Percentiles rank a stretch among this genome's conserved stretches.
phyloP scores from a whole-genome alignment of 2,888 invertebrate species.

The Pelosia muscerda region DNA sequence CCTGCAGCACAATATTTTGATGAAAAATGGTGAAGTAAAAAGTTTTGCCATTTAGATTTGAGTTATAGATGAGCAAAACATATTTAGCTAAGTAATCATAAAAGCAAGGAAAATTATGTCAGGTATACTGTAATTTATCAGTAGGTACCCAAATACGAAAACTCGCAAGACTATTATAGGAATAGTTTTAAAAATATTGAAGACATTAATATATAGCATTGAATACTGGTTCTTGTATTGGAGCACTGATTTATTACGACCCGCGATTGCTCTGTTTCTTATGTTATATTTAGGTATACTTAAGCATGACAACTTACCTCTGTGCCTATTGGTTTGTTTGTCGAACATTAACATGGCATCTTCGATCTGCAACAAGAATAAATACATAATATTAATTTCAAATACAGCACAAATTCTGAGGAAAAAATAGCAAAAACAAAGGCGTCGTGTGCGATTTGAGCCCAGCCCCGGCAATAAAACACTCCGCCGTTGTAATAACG shows the following conservation, averaged over 20 bases:
- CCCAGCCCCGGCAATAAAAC: slow-evolving; percentile 85
- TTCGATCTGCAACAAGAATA: slow-evolving; percentile 95
- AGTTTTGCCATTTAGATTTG: slow-evolving; percentile 19
- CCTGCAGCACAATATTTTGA: slow-evolving; percentile 34
- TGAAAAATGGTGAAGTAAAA: slow-evolving; percentile 20
- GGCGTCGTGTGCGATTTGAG: slow-evolving; percentile 81
- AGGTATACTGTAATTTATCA: slow-evolving; percentile 12
- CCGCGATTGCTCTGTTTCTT: slow-evolving; percentile 28
- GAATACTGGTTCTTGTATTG: slow-evolving; percentile 40
- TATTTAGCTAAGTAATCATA: slow-evolving; percentile 18
- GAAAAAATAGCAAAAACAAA: slow-evolving; percentile 79
- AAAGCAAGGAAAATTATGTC: slow-evolving; percentile 16
- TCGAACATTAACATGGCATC: slow-evolving; percentile 99
- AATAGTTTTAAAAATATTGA: slow-evolving; percentile 48
- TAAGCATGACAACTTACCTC: slow-evolving; percentile 90
- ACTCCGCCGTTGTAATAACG: slow-evolving; percentile 86
- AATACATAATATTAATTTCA: slow-evolving; percentile 76
- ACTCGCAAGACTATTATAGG: slow-evolving; percentile 36
- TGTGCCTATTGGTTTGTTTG: slow-evolving; percentile 99
- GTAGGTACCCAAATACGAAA: slow-evolving; percentile 35
- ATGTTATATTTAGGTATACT: slow-evolving; percentile 28
- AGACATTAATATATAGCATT: slow-evolving; percentile 42
- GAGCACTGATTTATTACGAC: slow-evolving; percentile 47
- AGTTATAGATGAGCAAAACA: slow-evolving; percentile 15
- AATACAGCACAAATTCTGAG: slow-evolving; percentile 72